Conservation (phyloP, 2,888 invertebrate species). For the Eudasyphora cyanicolor region DNA sequence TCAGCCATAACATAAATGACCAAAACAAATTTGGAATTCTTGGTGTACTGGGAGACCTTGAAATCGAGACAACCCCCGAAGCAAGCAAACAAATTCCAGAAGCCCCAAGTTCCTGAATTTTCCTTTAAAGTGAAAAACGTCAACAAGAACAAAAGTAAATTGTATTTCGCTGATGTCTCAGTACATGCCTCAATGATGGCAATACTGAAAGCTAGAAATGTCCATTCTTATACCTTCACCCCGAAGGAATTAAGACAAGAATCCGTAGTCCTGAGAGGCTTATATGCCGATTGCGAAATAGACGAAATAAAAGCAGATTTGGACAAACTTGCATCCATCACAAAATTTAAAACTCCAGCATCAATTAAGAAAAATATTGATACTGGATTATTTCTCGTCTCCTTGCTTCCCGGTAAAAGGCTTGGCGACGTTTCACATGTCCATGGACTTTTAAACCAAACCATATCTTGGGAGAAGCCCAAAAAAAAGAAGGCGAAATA, state of each 20-base stretch:
- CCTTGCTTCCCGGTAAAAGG: neutral
- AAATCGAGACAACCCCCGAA: too few species aligned
- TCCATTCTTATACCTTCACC: too few species aligned
- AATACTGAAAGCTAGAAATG: neutral
- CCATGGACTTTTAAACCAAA: neutral
- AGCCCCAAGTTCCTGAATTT: too few species aligned
- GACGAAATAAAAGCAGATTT: too few species aligned
- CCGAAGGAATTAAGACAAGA: too few species aligned
- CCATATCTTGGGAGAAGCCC: conserved; percentile 6
- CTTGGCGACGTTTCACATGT: neutral
- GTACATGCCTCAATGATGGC: neutral
- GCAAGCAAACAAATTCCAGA: too few species aligned
- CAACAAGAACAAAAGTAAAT: neutral
- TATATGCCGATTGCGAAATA: neutral
- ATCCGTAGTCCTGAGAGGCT: neutral
- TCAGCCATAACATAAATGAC: too few species aligned
- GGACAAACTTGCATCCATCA: too few species aligned
- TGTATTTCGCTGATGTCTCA: neutral
- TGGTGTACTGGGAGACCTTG: too few species aligned
- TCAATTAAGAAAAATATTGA: neutral
- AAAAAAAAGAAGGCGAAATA: neutral
- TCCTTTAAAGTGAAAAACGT: neutral
- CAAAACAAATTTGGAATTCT: too few species aligned
- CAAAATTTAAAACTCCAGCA: conserved; percentile 2
- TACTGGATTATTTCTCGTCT: neutral